A percentile compares a stretch with the other conserved stretches of the same genome.
Evolutionary conservation across 2,797 vertebrate genomes (phyloP).

Genomic region (Periparus ater): DNA sequence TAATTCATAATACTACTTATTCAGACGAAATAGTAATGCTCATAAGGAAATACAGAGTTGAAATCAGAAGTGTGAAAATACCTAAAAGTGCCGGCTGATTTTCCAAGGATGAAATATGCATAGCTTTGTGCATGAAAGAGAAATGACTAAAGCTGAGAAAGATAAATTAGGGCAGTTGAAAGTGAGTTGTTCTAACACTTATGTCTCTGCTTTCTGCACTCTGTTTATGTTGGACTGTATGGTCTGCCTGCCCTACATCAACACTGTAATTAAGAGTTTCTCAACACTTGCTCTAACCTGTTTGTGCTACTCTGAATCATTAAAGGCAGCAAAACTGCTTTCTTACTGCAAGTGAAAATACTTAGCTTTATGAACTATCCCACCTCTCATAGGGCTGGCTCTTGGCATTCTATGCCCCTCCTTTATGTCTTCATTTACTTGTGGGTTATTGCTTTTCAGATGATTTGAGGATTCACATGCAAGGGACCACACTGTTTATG

Average conservation of each 20-base stretch:
- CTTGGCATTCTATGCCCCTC: not conserved
- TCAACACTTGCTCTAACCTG: slow-evolving; percentile 41
- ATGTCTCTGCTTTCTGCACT: not conserved
- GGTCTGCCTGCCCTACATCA: slow-evolving; percentile 5
- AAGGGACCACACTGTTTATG: not conserved
- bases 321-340: slow-evolving; percentile 17
- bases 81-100: not conserved
- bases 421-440: not conserved
- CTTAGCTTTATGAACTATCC: not conserved
- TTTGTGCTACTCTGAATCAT: slow-evolving; percentile 43
- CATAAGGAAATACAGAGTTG: not conserved
- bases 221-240: slow-evolving; percentile 6
- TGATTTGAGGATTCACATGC: not conserved
- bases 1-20: not conserved
- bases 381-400: not conserved
- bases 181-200: not conserved
- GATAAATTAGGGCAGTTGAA: slow-evolving; percentile 6
- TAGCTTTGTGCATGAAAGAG: not conserved
- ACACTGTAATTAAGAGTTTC: slow-evolving; percentile 28
- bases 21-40: not conserved
- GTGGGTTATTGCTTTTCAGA: not conserved
- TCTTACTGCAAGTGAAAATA: not conserved
- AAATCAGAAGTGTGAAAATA: not conserved
- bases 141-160: not conserved
- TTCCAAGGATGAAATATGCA: not conserved